Evolutionary conservation across 2,888 invertebrate species (phyloP).

Genomic region (Mesopsocus fuscifrons): DNA sequence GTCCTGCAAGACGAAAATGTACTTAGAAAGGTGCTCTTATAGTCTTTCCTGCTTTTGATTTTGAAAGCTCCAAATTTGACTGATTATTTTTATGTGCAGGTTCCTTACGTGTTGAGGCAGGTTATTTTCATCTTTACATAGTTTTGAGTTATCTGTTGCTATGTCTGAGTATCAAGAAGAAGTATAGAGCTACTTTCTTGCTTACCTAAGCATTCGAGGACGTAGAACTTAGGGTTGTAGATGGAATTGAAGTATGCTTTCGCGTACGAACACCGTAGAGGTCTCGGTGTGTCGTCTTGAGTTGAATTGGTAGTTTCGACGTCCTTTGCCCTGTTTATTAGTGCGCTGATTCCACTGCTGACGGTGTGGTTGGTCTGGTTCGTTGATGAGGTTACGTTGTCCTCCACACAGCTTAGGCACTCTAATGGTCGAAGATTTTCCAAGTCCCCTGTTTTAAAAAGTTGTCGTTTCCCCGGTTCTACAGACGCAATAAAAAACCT

Average conservation of each 20-base stretch:
- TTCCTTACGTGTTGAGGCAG: no score
- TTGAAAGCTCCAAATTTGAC: no score
- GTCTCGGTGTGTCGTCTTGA: constrained; percentile 16
- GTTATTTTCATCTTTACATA: no score
- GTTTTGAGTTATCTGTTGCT: no score
- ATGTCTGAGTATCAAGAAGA: no score
- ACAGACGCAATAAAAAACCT: constrained; percentile 70
- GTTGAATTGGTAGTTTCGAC: no score
- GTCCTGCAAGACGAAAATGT: no score
- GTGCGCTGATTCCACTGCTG: constrained; percentile 16
- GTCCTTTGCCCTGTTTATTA: constrained; percentile 25
- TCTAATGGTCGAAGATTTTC: constrained; percentile 28
- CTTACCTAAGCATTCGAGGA: constrained; percentile 56
- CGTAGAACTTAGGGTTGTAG: constrained; percentile 29
- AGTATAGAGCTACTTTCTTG: no score
- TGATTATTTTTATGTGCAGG: no score
- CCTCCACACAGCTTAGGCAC: constrained; percentile 37
- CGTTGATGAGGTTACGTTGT: constrained; percentile 14
- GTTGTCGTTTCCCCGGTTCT: constrained; percentile 59
- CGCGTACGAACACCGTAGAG: constrained; percentile 18
- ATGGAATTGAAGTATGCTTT: constrained; percentile 18
- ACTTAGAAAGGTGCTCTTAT: no score
- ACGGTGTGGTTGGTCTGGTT: constrained; percentile 25
- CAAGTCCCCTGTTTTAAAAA: constrained; percentile 42
- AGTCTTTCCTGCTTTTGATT: no score